Percentiles rank a stretch among this genome's conserved stretches.
These are phyloP conservation scores for Epizoanthus illoricatus DNA, from an alignment of 92 coral and sea anemone genomes.

Conservation along the genomic window DNA sequence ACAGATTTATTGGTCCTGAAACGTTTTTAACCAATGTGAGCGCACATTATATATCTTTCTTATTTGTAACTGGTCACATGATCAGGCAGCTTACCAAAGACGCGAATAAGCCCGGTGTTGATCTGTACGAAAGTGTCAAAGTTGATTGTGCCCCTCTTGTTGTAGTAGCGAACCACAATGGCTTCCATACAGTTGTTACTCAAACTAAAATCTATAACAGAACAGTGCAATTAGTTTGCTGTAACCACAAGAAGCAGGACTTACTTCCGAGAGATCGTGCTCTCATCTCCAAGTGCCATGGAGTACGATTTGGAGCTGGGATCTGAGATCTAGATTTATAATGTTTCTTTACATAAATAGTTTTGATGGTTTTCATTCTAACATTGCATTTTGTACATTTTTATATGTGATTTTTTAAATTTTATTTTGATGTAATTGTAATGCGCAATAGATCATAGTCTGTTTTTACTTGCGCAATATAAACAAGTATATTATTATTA, in stretches of 20 bases:
- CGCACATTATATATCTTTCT: background rate
- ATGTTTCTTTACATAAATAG: too few species aligned
- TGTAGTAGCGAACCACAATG: constrained; percentile 25
- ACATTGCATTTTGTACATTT: too few species aligned
- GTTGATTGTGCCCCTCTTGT: constrained; percentile 15
- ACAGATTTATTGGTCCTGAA: too few species aligned
- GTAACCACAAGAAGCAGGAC: background rate
- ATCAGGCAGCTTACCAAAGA: constrained; percentile 21
- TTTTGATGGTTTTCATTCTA: too few species aligned
- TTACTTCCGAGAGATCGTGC: background rate
- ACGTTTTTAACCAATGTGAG: background rate
- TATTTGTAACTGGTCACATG: background rate
- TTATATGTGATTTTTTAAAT: too few species aligned
- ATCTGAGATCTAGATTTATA: too few species aligned
- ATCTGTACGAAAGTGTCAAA: constrained; percentile 32
- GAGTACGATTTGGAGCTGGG: too few species aligned
- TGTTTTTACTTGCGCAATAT: too few species aligned
- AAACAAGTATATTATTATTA: too few species aligned
- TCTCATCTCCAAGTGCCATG: too few species aligned
- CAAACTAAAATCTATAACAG: constrained; percentile 32
- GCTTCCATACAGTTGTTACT: constrained; percentile 36
- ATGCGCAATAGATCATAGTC: too few species aligned
- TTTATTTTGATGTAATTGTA: too few species aligned
- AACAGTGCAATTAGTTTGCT: background rate
- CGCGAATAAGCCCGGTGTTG: constrained; percentile 17